Conservation (phyloP, 1,140 invertebrate genomes). For the Parasteatoda tepidariorum region DNA sequence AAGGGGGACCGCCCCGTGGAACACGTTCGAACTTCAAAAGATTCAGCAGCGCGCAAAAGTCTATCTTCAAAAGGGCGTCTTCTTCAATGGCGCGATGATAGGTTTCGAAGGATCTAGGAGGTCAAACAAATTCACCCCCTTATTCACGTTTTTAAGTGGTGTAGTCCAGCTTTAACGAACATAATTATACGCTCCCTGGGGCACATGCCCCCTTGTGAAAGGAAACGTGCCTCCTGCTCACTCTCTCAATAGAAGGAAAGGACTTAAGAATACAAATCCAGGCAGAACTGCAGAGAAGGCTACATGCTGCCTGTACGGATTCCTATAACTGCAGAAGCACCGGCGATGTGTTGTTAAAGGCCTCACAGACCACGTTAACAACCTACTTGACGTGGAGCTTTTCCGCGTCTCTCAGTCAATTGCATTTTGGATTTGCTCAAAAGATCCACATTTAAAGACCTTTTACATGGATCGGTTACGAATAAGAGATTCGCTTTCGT, state of each 20-base stretch:
- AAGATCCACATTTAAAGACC: background rate
- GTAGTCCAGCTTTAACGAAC: constrained; percentile 61
- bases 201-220: constrained; percentile 21
- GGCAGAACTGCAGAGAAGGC: background rate
- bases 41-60: constrained; percentile 32
- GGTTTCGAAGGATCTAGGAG: constrained; percentile 23
- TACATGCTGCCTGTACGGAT: constrained; percentile 28
- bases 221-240: constrained; percentile 47
- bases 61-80: background rate
- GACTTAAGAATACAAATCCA: constrained; percentile 51
- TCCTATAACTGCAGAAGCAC: constrained; percentile 2
- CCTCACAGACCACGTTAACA: constrained; percentile 37
- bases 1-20: constrained; percentile 15
- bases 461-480: no score
- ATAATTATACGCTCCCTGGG: constrained; percentile 58
- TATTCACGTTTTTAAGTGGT: constrained; percentile 61
- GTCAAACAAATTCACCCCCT: constrained; percentile 59
- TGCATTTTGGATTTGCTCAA: constrained; percentile 6
- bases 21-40: constrained; percentile 39
- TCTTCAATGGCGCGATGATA: constrained; percentile 46
- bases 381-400: constrained; percentile 46
- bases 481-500: no score
- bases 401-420: constrained; percentile 34
- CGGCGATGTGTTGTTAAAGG: constrained; percentile 12
- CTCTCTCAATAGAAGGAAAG: constrained; percentile 20